Evolutionary conservation across 2,113 vertebrate genomes (phyloP).

Genomic region (Dryoscopus gambensis): DNA sequence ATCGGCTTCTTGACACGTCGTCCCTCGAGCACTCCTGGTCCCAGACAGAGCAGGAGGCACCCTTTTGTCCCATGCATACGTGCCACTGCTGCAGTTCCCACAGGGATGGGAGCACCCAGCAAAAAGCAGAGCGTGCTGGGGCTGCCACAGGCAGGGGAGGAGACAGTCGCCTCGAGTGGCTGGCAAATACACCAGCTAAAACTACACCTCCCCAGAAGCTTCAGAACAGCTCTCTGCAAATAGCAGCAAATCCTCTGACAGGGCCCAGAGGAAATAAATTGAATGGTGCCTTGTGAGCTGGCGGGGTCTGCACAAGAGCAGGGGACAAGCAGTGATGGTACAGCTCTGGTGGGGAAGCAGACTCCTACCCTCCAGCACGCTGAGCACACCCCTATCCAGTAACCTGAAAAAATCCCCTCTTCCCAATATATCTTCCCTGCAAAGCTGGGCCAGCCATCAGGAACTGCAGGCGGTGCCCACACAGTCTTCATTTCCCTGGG

Average conservation of each 20-base stretch:
- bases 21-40: neutral
- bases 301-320: neutral
- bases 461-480: neutral
- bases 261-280: neutral
- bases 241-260: neutral
- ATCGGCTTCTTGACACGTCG: conserved; percentile 18
- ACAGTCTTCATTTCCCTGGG: neutral
- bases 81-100: neutral
- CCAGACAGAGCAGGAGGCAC: neutral
- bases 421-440: neutral
- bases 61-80: rapidly evolving
- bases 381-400: neutral
- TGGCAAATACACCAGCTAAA: neutral
- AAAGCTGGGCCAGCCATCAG: neutral
- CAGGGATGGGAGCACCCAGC: neutral
- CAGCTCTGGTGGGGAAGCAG: neutral
- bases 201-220: neutral
- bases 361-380: neutral
- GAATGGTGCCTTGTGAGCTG: neutral
- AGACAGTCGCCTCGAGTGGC: rapidly evolving
- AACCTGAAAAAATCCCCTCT: neutral
- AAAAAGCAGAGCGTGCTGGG: neutral
- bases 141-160: neutral
- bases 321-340: neutral
- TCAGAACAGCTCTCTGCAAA: neutral